Percentiles rank a stretch among this genome's conserved stretches.
phyloP scores from a whole-genome alignment of 2,888 invertebrate species.

The Epicampocera succincta region DNA sequence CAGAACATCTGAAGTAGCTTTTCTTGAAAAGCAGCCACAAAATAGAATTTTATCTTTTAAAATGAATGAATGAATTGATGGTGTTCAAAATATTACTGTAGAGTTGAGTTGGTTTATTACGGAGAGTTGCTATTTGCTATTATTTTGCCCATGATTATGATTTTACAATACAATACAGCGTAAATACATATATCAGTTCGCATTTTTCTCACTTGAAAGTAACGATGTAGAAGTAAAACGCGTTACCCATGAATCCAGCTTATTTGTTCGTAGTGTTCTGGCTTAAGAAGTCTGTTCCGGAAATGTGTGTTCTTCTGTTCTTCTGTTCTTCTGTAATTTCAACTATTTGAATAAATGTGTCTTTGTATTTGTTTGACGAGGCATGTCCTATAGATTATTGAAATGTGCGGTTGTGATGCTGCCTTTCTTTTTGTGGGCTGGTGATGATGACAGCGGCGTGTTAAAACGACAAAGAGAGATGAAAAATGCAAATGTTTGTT shows the following conservation, averaged over 20 bases:
- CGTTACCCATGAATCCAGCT: conserved; percentile 48
- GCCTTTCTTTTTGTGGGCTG: conserved; percentile 16
- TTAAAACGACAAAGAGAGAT: conserved; percentile 36
- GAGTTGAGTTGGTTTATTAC: not conserved
- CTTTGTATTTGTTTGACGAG: conserved; percentile 48
- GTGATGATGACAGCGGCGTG: conserved; percentile 34
- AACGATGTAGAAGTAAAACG: conserved; percentile 53
- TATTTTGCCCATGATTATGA: not conserved
- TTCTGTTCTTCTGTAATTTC: conserved; percentile 9
- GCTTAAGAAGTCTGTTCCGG: not conserved
- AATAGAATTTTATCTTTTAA: conserved; percentile 22
- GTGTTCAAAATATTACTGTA: not conserved
- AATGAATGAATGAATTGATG: not conserved
- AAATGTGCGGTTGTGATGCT: conserved; percentile 31
- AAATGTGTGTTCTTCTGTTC: not conserved
- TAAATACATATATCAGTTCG: conserved; percentile 51
- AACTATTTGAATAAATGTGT: conserved; percentile 43
- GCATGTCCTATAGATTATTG: conserved; percentile 62
- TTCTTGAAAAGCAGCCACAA: conserved; percentile 31
- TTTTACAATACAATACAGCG: not conserved
- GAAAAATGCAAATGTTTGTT: conserved; percentile 49
- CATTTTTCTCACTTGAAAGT: conserved; percentile 60
- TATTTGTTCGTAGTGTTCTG: not conserved
- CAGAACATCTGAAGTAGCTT: conserved; percentile 50
- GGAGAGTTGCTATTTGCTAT: not conserved